A percentile compares a stretch with the other conserved stretches of the same genome.
Conservation (phyloP, 1,140 invertebrate genomes). For the Aphis craccivora region DNA sequence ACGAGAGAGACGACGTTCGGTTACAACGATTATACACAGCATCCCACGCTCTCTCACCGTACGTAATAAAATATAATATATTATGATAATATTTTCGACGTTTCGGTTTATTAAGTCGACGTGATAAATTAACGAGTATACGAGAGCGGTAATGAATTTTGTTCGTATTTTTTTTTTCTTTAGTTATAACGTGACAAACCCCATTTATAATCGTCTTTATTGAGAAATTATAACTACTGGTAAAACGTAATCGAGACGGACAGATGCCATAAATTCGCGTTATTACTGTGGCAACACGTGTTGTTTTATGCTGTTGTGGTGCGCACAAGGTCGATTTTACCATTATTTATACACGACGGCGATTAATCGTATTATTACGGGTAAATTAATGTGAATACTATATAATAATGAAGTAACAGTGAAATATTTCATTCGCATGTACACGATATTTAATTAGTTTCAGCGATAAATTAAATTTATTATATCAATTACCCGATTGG, state of each 20-base stretch:
- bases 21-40: neutral
- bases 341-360: conserved; percentile 33
- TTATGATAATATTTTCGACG: conserved; percentile 28
- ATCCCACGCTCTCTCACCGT: neutral
- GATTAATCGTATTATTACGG: conserved; percentile 27
- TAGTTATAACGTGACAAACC: conserved; percentile 24
- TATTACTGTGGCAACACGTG: conserved; percentile 42
- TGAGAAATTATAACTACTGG: conserved; percentile 48
- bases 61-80: conserved; percentile 25
- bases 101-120: conserved; percentile 14
- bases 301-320: neutral
- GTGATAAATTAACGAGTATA: conserved; percentile 33
- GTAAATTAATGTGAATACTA: neutral
- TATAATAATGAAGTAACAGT: conserved; percentile 13
- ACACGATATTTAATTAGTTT: conserved; percentile 6
- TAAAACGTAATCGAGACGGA: conserved; percentile 48
- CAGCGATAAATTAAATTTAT: neutral
- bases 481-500: neutral
- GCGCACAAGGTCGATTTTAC: conserved; percentile 23
- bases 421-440: conserved; percentile 20
- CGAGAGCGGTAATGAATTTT: neutral
- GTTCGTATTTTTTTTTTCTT: conserved; percentile 7
- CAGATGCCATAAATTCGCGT: conserved; percentile 48
- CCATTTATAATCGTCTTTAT: conserved; percentile 39
- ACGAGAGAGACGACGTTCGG: neutral